These are phyloP conservation scores for Albula glossodonta DNA, from an alignment of 2,113 vertebrate genomes.

Conservation along the genomic window DNA sequence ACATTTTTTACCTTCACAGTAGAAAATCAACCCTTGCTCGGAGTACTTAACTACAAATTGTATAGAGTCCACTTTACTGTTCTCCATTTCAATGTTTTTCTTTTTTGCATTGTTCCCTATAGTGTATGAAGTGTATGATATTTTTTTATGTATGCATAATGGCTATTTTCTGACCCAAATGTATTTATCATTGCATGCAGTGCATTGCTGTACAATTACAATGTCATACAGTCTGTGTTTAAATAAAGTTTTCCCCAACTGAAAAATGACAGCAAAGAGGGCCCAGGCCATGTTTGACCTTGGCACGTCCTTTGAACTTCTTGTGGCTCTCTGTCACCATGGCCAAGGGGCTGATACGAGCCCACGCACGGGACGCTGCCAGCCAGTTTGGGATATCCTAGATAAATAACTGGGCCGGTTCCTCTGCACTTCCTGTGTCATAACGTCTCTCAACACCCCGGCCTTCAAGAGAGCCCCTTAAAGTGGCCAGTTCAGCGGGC, in stretches of 20 bases:
- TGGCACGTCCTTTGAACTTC: constrained; percentile 53
- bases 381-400: constrained; percentile 47
- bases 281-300: constrained; percentile 60
- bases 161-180: no score
- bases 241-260: constrained; percentile 61
- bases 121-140: no score
- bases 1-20: no score
- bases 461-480: constrained; percentile 33
- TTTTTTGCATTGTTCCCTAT: no score
- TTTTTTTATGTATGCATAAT: no score
- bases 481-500: constrained; percentile 33
- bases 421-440: constrained; percentile 36
- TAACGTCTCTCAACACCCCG: constrained; percentile 43
- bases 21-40: no score
- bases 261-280: constrained; percentile 55
- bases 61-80: no score
- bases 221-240: constrained; percentile 40
- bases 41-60: no score
- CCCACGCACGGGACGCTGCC: constrained; percentile 22
- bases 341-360: neutral
- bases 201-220: constrained; percentile 36
- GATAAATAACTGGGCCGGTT: constrained; percentile 37
- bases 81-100: no score
- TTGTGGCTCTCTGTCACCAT: constrained; percentile 17
- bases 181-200: no score